Base-by-base conservation (phyloP, 2,797 vertebrate genomes). In the Euthynnus affinis region DNA sequence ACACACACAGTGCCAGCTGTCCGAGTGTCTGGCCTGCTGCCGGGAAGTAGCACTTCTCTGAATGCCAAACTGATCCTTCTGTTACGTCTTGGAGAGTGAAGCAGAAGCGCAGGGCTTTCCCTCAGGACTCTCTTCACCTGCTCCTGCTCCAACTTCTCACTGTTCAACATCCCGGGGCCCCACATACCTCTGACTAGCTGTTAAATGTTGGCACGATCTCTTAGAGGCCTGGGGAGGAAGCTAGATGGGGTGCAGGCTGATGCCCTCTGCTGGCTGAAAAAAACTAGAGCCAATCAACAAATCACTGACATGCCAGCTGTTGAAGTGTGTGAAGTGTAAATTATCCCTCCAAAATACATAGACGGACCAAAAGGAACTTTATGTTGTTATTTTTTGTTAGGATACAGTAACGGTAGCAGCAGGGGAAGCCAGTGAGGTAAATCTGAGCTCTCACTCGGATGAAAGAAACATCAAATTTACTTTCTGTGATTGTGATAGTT, bases 11-110 rank as follows among this genome's bases (percentile, higher is more conserved):
- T 82, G 77, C 75, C 91, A 94, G 91, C 92, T 94, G 89, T 85
- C 89, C 67, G 48, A 83, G 82, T 64, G 86, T 81, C 91, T 91
- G 94, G 92, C 85, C 71, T 27, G 71, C 76, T 88, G 92, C 93
- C 91, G 34, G 87, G 67, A 87, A 90, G 92, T 86, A 89, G 90
- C 83, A 85, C 86, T 92, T 89, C 81, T 86, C 80, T 34, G 84
- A 74, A 93, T 93, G 86, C 90, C 91, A 67, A 32, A 49, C 79
- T 87, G 78, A 93, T 93, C 93, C 91, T 85, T 88, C 74, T 88
- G 91, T 89, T 90, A 73, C 72, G 68, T 94, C 91, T 93, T 49
- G 2, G 72, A 66, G 81, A 84, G 78, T 18, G 58, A 74, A 81
- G 76, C 61, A 84, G 76, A 74, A 86, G 74, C 72, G 57, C 37